Evolutionary conservation across 2,113 vertebrate genomes (phyloP), one percentile per base, ranked within the genome.

Genomic region (Anolis carolinensis): DNA sequence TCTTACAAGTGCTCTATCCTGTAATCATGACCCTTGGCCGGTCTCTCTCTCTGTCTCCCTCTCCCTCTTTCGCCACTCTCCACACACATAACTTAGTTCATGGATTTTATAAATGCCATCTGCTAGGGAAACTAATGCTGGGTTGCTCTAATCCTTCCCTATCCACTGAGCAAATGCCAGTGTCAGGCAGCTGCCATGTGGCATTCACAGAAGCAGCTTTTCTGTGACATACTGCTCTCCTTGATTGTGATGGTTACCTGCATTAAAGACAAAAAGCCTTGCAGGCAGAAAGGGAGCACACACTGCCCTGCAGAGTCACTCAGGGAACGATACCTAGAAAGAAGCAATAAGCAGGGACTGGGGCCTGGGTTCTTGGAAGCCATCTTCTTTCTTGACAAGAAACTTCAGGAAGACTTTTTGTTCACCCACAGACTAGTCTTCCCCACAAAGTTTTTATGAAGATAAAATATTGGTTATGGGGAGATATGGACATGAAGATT

Each of bases 61-160:
- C 30, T 68, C 65, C 27, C 65, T 25, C 25, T 68, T 68, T 7
- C 27, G 30, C 1, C 63, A 2, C 32, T 6, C 20, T 25, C 23
- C 52, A 44, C 68, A 59, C 77, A 73, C 62, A 52, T 21, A 67
- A 59, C 27, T 27, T 34, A 74, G 78, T 81, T 81, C 79, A 86
- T 74, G 48, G 85, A 39, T 86, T 81, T 86, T 52, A 86, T 55
- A 75, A 81, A 81, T 81, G 79, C 83, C 85, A 86, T 75, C 79
- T 86, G 85, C 79, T 81, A 81, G 79, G 62, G 32, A 75, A 67
- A 81, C 55, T 75, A 81, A 81, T 86, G 79, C 79, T 75, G 79
- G 44, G 79, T 67, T 65, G 71, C 70, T 81, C 55, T 84, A 76
- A 84, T 76, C 82, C 72, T 59, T 76, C 72, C 72, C 72, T 63